Conservation (phyloP, 2,797 vertebrate species). For the Sciaenops ocellatus region DNA sequence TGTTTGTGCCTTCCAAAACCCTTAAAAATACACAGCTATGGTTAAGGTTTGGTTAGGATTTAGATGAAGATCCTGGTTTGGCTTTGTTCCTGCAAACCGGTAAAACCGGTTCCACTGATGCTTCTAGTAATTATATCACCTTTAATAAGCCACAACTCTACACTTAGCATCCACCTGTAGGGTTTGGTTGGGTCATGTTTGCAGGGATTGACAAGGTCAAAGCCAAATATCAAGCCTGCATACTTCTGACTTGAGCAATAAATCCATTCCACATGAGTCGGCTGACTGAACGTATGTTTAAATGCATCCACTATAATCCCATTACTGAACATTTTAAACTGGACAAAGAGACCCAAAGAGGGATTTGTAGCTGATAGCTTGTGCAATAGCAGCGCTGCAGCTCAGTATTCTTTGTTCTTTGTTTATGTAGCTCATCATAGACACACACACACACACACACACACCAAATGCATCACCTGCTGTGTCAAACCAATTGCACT, state of each 20-base stretch:
- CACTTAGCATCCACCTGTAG: slow-evolving; percentile 12
- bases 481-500: slow-evolving; percentile 42
- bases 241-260: slow-evolving; percentile 60
- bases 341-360: slow-evolving; percentile 39
- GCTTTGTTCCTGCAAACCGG: background rate
- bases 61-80: background rate
- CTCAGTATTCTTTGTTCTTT: slow-evolving; percentile 28
- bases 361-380: slow-evolving; percentile 45
- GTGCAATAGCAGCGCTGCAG: slow-evolving; percentile 4
- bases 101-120: slow-evolving; percentile 9
- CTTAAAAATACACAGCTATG: background rate
- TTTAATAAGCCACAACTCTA: slow-evolving; percentile 20
- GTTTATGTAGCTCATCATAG: slow-evolving; percentile 25
- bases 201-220: slow-evolving; percentile 14
- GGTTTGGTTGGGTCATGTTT: slow-evolving; percentile 2
- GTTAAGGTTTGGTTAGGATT: background rate
- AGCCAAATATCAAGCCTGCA: slow-evolving; percentile 66
- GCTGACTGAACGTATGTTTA: slow-evolving; percentile 43
- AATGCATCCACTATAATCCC: slow-evolving; percentile 50
- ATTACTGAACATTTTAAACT: slow-evolving; percentile 51
- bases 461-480: slow-evolving; percentile 43
- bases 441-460: slow-evolving; percentile 19
- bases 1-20: too few relatives aligned
- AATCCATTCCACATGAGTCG: slow-evolving; percentile 46
- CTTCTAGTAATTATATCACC: slow-evolving; percentile 10